These are phyloP conservation scores for Poeciliopsis infans DNA, from an alignment of 2,797 vertebrate species.

Conservation along the genomic window DNA sequence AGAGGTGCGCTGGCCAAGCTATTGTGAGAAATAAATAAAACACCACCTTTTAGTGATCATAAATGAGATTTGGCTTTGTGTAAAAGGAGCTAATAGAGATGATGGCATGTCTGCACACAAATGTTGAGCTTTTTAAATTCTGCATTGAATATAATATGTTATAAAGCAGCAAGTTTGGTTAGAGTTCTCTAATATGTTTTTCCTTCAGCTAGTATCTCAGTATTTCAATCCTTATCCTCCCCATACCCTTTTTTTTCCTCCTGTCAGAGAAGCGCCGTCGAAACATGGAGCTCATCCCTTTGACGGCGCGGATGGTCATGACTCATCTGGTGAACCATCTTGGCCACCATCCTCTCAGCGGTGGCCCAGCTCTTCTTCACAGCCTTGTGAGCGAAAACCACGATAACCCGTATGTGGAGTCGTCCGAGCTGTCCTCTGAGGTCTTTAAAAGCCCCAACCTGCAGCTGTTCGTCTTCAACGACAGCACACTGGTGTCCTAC, in stretches of 20 bases:
- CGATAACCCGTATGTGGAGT: slow-evolving; percentile 91
- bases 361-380: slow-evolving; percentile 93
- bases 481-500: slow-evolving; percentile 95
- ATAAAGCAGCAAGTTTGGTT: background rate
- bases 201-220: slow-evolving; percentile 6
- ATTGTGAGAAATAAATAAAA: slow-evolving; percentile 76
- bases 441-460: slow-evolving; percentile 97
- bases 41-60: slow-evolving; percentile 69
- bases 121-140: slow-evolving; percentile 48
- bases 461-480: slow-evolving; percentile 97
- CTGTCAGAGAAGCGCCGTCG: slow-evolving; percentile 88
- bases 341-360: slow-evolving; percentile 91
- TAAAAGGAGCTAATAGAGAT: slow-evolving; percentile 64
- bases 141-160: slow-evolving; percentile 7
- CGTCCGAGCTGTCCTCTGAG: slow-evolving; percentile 91
- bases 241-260: slow-evolving; percentile 6
- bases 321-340: slow-evolving; percentile 96
- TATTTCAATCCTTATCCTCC: slow-evolving; percentile 7
- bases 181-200: slow-evolving; percentile 4
- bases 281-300: slow-evolving; percentile 92
- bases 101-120: slow-evolving; percentile 65
- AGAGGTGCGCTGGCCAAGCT: slow-evolving; percentile 69
- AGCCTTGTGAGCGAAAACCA: slow-evolving; percentile 96
- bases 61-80: slow-evolving; percentile 73
- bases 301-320: slow-evolving; percentile 96